Evolutionary conservation across 2,888 invertebrate genomes (phyloP).

Genomic region (Notocelia uddmanniana): DNA sequence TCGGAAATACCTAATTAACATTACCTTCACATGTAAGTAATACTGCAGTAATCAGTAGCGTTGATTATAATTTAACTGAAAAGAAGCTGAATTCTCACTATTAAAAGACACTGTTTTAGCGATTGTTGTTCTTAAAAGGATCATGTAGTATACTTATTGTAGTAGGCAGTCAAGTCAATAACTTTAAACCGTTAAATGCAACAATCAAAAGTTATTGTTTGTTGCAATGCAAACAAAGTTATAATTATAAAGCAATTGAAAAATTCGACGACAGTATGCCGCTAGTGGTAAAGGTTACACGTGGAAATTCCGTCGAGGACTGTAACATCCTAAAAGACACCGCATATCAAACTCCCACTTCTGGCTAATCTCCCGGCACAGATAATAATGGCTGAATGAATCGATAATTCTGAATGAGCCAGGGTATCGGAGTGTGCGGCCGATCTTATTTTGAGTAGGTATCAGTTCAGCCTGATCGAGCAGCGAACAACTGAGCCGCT

Average conservation of each 20-base stretch:
- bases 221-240: too few relatives aligned
- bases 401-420: constrained; percentile 3
- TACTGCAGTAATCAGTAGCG: neutral
- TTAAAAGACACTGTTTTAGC: neutral
- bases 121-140: neutral
- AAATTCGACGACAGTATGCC: neutral
- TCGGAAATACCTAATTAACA: constrained; percentile 17
- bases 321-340: neutral
- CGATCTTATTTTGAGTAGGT: constrained; percentile 45
- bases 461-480: constrained; percentile 73
- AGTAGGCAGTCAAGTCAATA: too few relatives aligned
- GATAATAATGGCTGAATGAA: constrained; percentile 14
- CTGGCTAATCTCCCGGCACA: neutral
- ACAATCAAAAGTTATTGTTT: too few relatives aligned
- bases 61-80: neutral
- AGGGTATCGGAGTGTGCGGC: constrained; percentile 32
- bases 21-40: neutral
- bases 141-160: neutral
- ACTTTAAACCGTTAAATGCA: too few relatives aligned
- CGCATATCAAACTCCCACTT: neutral
- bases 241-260: neutral
- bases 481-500: constrained; percentile 66
- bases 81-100: neutral
- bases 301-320: neutral
- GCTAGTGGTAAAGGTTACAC: neutral